Percentiles rank a stretch among this genome's conserved stretches.
Evolutionary conservation across 2,113 vertebrate genomes (phyloP).

Genomic region (human (Homo sapiens)): DNA sequence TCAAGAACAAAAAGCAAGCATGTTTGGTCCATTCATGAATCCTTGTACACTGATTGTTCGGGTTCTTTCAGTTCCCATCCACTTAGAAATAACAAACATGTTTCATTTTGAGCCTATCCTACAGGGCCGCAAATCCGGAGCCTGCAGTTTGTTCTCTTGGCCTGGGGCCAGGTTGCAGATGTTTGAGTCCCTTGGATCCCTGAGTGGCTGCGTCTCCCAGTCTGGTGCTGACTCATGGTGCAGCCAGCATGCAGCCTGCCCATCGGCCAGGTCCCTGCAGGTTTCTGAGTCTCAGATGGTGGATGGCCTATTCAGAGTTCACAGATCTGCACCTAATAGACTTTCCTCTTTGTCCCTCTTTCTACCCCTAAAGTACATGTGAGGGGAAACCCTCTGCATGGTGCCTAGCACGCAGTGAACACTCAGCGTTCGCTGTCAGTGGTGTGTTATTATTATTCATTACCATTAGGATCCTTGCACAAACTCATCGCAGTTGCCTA

Average conservation of each 20-base stretch:
- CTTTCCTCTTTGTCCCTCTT: background rate
- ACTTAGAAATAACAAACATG: background rate
- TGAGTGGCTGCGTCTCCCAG: background rate
- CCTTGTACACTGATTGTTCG: background rate
- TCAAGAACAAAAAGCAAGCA: background rate
- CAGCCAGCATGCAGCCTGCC: background rate
- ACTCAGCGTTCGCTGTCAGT: background rate
- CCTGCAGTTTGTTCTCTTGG: background rate
- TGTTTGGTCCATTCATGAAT: background rate
- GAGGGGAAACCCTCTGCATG: background rate
- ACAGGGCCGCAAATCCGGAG: background rate
- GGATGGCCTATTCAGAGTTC: background rate
- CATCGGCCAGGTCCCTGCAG: background rate
- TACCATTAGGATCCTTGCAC: background rate
- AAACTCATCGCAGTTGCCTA: background rate
- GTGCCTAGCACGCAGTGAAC: background rate
- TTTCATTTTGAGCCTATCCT: background rate
- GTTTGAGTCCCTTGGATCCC: background rate
- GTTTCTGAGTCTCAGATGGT: background rate
- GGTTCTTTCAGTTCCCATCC: background rate
- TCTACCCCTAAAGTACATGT: background rate
- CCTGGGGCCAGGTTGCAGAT: background rate
- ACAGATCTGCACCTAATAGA: background rate
- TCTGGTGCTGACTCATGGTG: slow-evolving; percentile 16
- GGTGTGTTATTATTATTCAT: accelerated